These are phyloP conservation scores for Eptesicus fuscus DNA, from an alignment of 2,113 vertebrate species.

Conservation along the genomic window DNA sequence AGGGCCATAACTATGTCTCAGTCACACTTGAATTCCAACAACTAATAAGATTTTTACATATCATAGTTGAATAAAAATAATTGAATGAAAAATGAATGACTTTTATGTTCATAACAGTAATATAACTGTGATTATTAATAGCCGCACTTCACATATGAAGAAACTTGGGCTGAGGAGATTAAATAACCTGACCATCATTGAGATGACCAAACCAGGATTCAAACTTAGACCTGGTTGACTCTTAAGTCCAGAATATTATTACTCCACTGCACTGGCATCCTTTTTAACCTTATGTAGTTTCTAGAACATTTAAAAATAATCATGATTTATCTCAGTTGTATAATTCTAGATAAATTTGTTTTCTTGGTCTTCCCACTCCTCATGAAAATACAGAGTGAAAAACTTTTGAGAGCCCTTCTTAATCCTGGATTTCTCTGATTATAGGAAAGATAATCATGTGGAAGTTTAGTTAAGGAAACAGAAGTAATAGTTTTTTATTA, in stretches of 20 bases:
- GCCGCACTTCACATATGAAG: not conserved
- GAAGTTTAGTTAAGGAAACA: constrained; percentile 34
- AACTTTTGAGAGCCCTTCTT: not conserved
- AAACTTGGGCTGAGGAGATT: not conserved
- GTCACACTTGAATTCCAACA: not conserved
- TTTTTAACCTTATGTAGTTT: not conserved
- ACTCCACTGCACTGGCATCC: not conserved
- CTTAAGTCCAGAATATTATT: not conserved
- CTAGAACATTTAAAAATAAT: not conserved
- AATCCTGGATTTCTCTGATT: not conserved
- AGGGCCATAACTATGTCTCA: not conserved
- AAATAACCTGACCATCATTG: not conserved
- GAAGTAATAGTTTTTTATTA: not conserved
- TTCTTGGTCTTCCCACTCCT: not conserved
- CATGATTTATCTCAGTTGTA: not conserved
- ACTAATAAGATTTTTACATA: not conserved
- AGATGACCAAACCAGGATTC: not conserved
- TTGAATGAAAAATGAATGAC: not conserved
- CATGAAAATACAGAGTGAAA: not conserved
- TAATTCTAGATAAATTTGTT: not conserved
- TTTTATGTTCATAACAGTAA: not conserved
- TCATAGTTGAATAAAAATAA: not conserved
- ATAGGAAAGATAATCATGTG: not conserved
- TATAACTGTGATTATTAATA: not conserved
- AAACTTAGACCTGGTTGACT: not conserved